A percentile compares a stretch with the other conserved stretches of the same genome.
These are phyloP conservation scores for Venusia cambrica DNA, from an alignment of 2,888 invertebrate species.

Conservation along the genomic window DNA sequence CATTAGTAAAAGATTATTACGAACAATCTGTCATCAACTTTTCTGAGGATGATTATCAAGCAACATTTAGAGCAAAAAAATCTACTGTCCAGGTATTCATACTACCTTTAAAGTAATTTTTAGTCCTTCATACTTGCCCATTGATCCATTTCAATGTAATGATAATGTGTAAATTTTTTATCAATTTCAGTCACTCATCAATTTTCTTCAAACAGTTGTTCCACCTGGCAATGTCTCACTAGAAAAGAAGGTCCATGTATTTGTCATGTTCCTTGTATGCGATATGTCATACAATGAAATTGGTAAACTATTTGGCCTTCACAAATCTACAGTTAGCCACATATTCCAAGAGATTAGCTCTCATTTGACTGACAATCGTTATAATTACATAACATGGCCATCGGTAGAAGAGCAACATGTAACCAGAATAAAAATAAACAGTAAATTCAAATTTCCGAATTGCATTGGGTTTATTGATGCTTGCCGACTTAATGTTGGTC, in stretches of 20 bases:
- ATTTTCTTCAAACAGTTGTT: conserved; percentile 45
- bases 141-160: too few relatives aligned
- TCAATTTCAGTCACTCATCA: conserved; percentile 63
- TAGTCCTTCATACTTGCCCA: too few relatives aligned
- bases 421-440: conserved; percentile 66
- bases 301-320: conserved; percentile 58
- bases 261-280: conserved; percentile 60
- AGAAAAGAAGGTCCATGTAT: conserved; percentile 68
- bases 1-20: conserved; percentile 43
- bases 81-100: conserved; percentile 63
- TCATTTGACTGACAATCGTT: conserved; percentile 51
- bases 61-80: conserved; percentile 57
- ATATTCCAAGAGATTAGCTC: conserved; percentile 64
- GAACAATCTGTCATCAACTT: conserved; percentile 50
- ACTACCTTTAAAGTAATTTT: too few relatives aligned
- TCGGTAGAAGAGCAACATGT: conserved; percentile 66
- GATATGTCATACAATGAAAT: conserved; percentile 61
- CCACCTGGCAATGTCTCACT: conserved; percentile 50
- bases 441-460: conserved; percentile 64
- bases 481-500: conserved; percentile 59
- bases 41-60: conserved; percentile 53
- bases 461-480: conserved; percentile 72
- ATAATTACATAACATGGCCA: conserved; percentile 65
- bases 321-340: conserved; percentile 63
- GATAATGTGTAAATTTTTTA: conserved; percentile 7